phyloP scores from a whole-genome alignment of 1,140 invertebrate species.

The Stratiolaelaps scimitus region DNA sequence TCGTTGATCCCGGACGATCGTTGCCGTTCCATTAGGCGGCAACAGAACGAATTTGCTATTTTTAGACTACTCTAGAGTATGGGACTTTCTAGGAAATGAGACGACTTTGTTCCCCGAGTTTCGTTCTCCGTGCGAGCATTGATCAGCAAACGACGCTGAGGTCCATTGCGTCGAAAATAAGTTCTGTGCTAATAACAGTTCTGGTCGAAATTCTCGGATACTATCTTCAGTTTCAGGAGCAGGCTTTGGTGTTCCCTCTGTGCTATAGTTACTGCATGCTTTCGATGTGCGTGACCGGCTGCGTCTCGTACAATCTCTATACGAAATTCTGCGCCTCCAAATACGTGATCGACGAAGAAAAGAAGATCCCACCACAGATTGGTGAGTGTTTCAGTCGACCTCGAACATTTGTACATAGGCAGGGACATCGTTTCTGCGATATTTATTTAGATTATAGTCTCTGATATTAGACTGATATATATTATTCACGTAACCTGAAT shows the following conservation, averaged over 20 bases:
- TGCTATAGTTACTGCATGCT: slow-evolving; percentile 26
- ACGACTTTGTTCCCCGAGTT: too few species aligned
- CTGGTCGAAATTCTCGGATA: not conserved
- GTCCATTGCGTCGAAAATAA: not conserved
- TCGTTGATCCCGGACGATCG: too few species aligned
- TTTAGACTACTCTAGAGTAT: too few species aligned
- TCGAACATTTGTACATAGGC: not conserved
- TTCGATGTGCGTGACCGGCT: not conserved
- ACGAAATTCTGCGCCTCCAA: not conserved
- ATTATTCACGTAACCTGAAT: too few species aligned
- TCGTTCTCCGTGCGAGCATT: too few species aligned
- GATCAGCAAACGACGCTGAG: too few species aligned
- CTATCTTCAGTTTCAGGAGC: slow-evolving; percentile 13
- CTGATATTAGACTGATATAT: too few species aligned
- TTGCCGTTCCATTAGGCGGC: too few species aligned
- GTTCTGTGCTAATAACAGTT: not conserved
- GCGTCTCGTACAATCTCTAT: slow-evolving; percentile 12
- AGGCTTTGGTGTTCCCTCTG: slow-evolving; percentile 17
- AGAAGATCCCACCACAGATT: slow-evolving; percentile 11
- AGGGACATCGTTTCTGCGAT: too few species aligned
- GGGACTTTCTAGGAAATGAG: too few species aligned
- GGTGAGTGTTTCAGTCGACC: not conserved
- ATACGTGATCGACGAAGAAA: not conserved
- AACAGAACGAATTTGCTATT: too few species aligned
- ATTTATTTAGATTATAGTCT: too few species aligned